phyloP scores from a whole-genome alignment of 2,888 invertebrate genomes.

The Philereme vetulata region DNA sequence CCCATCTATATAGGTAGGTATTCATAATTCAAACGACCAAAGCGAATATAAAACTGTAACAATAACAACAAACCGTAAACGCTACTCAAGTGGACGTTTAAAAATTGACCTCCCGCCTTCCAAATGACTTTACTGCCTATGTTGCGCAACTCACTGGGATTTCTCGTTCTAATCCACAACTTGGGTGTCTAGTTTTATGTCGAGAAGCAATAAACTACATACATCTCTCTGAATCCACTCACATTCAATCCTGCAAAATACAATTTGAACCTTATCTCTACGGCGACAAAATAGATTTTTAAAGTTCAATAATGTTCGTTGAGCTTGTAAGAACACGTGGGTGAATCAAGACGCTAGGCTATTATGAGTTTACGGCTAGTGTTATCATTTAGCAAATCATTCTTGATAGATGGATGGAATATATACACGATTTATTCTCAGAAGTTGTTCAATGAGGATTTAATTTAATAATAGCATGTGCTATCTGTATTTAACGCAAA shows the following conservation, averaged over 20 bases:
- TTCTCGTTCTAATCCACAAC: conserved; percentile 73
- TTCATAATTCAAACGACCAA: conserved; percentile 43
- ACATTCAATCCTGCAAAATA: conserved; percentile 30
- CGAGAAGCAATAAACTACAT: conserved; percentile 69
- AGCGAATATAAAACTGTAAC: conserved; percentile 61
- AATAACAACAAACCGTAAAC: conserved; percentile 79
- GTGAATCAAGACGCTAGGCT: conserved; percentile 61
- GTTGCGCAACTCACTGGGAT: conserved; percentile 66
- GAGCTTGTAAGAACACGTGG: conserved; percentile 59
- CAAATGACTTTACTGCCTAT: conserved; percentile 54
- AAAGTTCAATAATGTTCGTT: conserved; percentile 21
- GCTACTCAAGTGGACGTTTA: conserved; percentile 54
- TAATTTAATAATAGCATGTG: background rate
- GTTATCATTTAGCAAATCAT: conserved; percentile 76
- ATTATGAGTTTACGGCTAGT: conserved; percentile 69
- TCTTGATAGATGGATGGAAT: conserved; percentile 57
- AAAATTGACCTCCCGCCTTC: conserved; percentile 69
- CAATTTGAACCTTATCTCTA: conserved; percentile 48
- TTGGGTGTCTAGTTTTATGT: conserved; percentile 81
- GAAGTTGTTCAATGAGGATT: background rate
- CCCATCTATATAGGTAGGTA: conserved; percentile 28
- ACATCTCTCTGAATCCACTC: conserved; percentile 52
- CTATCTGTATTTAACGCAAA: too few relatives aligned
- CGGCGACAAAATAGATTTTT: conserved; percentile 35
- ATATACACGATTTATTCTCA: conserved; percentile 8